These are phyloP conservation scores for Tribolium freemani DNA, from an alignment of 2,888 invertebrate genomes.

Conservation along the genomic window DNA sequence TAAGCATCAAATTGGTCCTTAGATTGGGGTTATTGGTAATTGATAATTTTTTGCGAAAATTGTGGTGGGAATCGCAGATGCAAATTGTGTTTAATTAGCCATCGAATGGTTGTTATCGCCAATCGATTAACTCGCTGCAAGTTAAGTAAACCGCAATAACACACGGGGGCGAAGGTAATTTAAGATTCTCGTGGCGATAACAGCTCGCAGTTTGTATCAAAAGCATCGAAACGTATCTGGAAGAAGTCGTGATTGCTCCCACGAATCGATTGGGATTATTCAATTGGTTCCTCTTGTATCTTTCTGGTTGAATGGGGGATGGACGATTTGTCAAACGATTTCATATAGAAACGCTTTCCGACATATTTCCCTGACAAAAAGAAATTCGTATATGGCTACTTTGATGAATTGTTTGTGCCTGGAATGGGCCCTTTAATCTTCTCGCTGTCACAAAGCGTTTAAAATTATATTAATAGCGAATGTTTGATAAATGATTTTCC, in stretches of 20 bases:
- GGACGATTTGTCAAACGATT: conserved; percentile 41
- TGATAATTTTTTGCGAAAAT: neutral
- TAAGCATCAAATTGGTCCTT: neutral
- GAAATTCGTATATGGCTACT: conserved; percentile 40
- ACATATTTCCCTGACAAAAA: conserved; percentile 37
- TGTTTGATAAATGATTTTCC: conserved; percentile 48
- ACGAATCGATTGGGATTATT: conserved; percentile 19
- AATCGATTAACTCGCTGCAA: neutral
- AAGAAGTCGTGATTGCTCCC: conserved; percentile 11
- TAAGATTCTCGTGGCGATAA: conserved; percentile 9
- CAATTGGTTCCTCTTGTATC: conserved; percentile 35
- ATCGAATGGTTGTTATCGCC: neutral
- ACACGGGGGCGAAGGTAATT: neutral
- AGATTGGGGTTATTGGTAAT: neutral
- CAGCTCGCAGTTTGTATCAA: neutral
- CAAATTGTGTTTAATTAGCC: neutral
- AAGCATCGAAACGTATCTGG: neutral
- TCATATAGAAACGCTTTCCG: conserved; percentile 31
- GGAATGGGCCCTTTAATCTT: conserved; percentile 47
- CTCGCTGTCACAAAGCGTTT: conserved; percentile 47
- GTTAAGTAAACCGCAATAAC: neutral
- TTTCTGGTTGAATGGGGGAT: conserved; percentile 17
- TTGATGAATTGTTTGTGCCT: conserved; percentile 47
- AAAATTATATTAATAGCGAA: conserved; percentile 49
- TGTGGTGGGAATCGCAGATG: neutral